Base-by-base conservation (phyloP, 1,140 invertebrate genomes). In the Neodiprion pinetum region DNA sequence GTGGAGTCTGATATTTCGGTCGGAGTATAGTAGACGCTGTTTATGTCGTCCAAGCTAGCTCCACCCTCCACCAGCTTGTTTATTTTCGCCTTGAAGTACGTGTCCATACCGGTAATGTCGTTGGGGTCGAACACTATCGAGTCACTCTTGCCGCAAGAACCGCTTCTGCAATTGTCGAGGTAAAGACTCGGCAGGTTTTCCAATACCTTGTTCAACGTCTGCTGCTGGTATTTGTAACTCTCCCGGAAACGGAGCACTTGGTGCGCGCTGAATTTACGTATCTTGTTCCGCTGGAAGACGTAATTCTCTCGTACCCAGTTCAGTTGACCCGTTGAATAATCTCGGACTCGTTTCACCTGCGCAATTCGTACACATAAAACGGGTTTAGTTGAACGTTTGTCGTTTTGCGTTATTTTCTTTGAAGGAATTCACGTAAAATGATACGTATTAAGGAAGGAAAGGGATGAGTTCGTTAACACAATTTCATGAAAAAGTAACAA, bases 261-360 rank as follows among this genome's bases (percentile, higher is more conserved):
- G 81, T 97, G 95, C 0, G 95, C 93, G 85, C 96, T 97, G 88
- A 98, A 99, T 85, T 98, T 98, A 14, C 96, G 91, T 72, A 98
- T 97, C 81, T 97, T 94, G 84, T 97, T 95, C 14, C 97, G 91
- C 88, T 98, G 97, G 91, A 96, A 96, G 81, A 98, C 94, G 87
- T 98, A 98, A 85, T 97, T 97, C 84, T 98, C 96, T 70, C 96
- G 91, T 70, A 98, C 95, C 93, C 96, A 96, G 84, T 96, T 96
- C 76, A 99, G 90, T 86, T 98, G 96, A 75, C 92, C 91, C 5
- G 94, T 94, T 9, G 96, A 97, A 85, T 97, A 97, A 81, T 96
- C 95, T 68, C 95, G 91, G n/a, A 97, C 96, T 78, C 93, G 92
- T 85, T 93, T 94, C 67, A 96, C 93, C 94, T 95, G 85, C n/a